Evolutionary conservation across 2,797 vertebrate species (phyloP).

Genomic region (Mormyrus hasselquistii): DNA sequence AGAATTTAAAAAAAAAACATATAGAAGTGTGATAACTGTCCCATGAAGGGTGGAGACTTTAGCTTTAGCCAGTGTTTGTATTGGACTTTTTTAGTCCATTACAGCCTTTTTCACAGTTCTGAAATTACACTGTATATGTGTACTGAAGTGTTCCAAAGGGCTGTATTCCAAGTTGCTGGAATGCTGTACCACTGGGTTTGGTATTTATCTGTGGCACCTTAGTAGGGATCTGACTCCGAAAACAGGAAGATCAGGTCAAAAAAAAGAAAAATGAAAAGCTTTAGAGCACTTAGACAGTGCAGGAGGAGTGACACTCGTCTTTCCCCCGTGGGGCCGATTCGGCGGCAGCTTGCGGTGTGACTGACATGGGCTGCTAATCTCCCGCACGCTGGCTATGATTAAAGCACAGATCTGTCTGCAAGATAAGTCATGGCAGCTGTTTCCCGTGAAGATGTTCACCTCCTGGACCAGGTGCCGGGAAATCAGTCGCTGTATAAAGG

Average conservation of each 20-base stretch:
- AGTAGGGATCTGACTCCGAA: background rate
- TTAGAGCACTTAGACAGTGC: background rate
- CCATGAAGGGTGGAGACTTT: background rate
- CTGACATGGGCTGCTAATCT: background rate
- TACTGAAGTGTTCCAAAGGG: background rate
- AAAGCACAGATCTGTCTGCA: background rate
- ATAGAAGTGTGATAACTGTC: constrained; percentile 1
- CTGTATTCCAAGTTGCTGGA: background rate
- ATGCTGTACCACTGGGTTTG: background rate
- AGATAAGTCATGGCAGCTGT: background rate
- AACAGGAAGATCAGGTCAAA: background rate
- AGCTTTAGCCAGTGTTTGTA: background rate
- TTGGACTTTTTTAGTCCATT: background rate
- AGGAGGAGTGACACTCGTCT: background rate
- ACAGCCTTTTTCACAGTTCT: background rate
- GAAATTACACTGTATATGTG: background rate
- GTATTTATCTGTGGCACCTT: background rate
- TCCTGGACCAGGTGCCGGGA: background rate
- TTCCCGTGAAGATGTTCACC: background rate
- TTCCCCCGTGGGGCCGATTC: background rate
- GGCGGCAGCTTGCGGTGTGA: background rate
- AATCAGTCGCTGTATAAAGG: background rate
- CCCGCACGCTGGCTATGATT: background rate
- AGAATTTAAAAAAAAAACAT: background rate
- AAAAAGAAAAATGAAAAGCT: background rate